Percentiles rank a stretch among this genome's conserved stretches.
Conservation (phyloP, 2,888 invertebrate species). For the Ceriagrion tenellum region DNA sequence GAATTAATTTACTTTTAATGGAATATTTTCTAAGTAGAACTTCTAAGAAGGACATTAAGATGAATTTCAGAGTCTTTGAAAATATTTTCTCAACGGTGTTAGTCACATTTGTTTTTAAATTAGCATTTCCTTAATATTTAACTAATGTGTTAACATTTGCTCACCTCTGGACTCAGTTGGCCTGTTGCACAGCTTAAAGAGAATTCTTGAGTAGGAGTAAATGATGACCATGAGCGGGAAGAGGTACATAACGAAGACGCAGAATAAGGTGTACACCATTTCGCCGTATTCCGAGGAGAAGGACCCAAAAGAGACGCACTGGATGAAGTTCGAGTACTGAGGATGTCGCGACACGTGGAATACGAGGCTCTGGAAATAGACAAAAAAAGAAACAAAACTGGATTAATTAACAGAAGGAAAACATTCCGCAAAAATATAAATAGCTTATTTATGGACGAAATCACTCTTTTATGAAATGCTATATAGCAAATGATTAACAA, state of each 20-base stretch:
- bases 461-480: too few relatives aligned
- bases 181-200: conserved; percentile 75
- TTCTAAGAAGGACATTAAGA: too few relatives aligned
- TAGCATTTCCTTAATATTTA: too few relatives aligned
- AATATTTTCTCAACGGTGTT: too few relatives aligned
- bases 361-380: conserved; percentile 75
- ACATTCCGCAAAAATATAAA: too few relatives aligned
- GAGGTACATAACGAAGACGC: conserved; percentile 77
- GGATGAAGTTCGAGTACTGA: conserved; percentile 77
- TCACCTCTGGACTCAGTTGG: conserved; percentile 68
- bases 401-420: too few relatives aligned
- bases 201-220: conserved; percentile 78
- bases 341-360: conserved; percentile 78
- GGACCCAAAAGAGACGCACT: conserved; percentile 79
- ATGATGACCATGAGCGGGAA: conserved; percentile 78
- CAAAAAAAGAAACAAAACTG: not conserved
- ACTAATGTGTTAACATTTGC: not conserved
- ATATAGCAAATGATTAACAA: too few relatives aligned
- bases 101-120: too few relatives aligned
- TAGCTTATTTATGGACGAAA: too few relatives aligned
- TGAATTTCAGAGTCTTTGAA: too few relatives aligned
- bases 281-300: conserved; percentile 76
- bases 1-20: too few relatives aligned
- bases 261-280: conserved; percentile 77
- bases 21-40: too few relatives aligned